Evolutionary conservation across 2,888 invertebrate genomes (phyloP), one percentile per base, ranked within the genome.

Genomic region (Agriotes lineatus): DNA sequence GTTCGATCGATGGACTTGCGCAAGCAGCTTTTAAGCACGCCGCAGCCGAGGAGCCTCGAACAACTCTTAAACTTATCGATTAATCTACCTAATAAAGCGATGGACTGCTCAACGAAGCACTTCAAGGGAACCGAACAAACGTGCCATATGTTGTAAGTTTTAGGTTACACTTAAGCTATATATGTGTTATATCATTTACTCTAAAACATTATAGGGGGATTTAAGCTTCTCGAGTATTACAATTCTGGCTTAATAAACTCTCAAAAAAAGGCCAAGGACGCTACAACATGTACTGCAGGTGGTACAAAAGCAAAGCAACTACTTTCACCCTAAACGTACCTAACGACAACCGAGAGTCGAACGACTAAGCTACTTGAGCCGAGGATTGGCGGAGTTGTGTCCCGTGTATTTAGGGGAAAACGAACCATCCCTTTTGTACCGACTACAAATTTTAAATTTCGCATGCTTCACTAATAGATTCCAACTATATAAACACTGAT

Each of bases 401-500:
- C 25, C 30, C 39, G 25, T 22, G 25, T 12, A 52, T 18, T 16
- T 25, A 30, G 33, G 22, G 12, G 52, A 16, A 22, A 56, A 56
- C 37, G 33, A 30, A 56, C n/a, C 37, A 39, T 33, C 48, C 22
- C 18, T 60, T 61, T 60, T 19, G 58, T 58, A 59, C 39, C 52
- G 30, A 42, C 58, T 59, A 63, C 39, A 45, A 54, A 48, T 35
- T 19, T 67, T 59, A 63, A 62, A 68, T 50, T 50, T 67, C 42
- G 62, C 68, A 63, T 68, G 68, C 68, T 68, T 62, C 22, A 39
- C 57, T 68, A 67, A 54, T 62, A 57, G 62, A 62, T 61, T 60
- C n/a, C 61, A 48, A 56, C 60, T 72, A 65, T 70, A 57, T 52
- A 67, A 70, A 70, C 61, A 67, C 56, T 67, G 65, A 71, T 69